A percentile compares a stretch with the other conserved stretches of the same genome.
These are phyloP conservation scores for Anthonomus grandis DNA, from an alignment of 1,140 invertebrate species.

Conservation along the genomic window DNA sequence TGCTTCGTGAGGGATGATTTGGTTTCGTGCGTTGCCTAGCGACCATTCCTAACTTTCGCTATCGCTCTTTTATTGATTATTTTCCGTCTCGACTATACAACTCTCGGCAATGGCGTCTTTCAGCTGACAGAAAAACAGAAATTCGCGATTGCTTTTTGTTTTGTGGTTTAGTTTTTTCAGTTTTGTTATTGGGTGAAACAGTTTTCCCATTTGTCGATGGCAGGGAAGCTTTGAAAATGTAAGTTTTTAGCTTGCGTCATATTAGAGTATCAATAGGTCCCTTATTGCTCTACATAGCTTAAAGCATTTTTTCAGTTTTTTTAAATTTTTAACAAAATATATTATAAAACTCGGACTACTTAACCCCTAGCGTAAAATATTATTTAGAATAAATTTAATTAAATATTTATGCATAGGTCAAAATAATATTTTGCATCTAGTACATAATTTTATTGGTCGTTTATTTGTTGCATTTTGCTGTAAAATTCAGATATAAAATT, in stretches of 20 bases:
- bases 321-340: no score
- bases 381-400: no score
- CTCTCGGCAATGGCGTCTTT: conserved; percentile 47
- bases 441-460: no score
- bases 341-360: no score
- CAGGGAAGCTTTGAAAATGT: conserved; percentile 37
- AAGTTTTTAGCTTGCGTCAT: conserved; percentile 28
- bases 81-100: conserved; percentile 47
- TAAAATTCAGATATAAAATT: no score
- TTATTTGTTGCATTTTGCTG: no score
- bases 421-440: no score
- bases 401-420: no score
- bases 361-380: no score
- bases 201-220: conserved; percentile 22
- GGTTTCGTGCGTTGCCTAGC: conserved; percentile 31
- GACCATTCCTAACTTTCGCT: conserved; percentile 41
- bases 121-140: conserved; percentile 49
- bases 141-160: conserved; percentile 37
- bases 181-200: conserved; percentile 26
- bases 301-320: no score
- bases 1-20: conserved; percentile 19
- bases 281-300: no score
- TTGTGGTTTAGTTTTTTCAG: conserved; percentile 36
- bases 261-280: background rate
- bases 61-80: conserved; percentile 49